Percentiles rank a stretch among this genome's conserved stretches.
Conservation (phyloP, 2,113 vertebrate genomes). For the Xenopus borealis region DNA sequence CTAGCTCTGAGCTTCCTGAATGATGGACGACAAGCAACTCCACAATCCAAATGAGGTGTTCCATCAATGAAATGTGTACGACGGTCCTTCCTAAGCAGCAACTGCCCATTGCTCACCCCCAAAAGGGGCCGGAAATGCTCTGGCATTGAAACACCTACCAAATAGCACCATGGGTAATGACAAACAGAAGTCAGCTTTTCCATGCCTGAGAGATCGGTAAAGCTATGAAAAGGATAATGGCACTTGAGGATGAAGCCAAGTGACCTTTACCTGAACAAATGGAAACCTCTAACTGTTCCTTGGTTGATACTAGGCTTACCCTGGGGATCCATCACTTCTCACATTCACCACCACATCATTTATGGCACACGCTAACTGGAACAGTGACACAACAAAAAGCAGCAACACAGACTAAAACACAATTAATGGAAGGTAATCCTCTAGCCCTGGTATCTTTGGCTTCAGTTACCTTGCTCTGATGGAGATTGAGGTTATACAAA, state of each 20-base stretch:
- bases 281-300: not conserved
- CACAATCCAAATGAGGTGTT: not conserved
- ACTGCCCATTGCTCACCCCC: not conserved
- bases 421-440: not conserved
- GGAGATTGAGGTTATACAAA: too few species aligned
- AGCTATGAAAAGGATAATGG: conserved; percentile 35
- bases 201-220: conserved; percentile 17
- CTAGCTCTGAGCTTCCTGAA: too few species aligned
- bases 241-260: conserved; percentile 21
- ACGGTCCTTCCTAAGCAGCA: not conserved
- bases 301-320: too few species aligned
- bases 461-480: not conserved
- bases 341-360: not conserved
- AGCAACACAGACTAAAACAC: not conserved
- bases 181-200: not conserved
- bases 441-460: not conserved
- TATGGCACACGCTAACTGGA: not conserved
- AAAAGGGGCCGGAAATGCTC: not conserved
- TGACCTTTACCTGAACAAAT: not conserved
- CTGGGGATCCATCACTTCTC: not conserved
- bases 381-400: not conserved
- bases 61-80: not conserved
- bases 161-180: not conserved
- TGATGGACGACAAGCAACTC: not conserved
- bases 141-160: not conserved